Base-by-base conservation (phyloP, 2,888 invertebrate genomes). In the Scaptomyza parva region DNA sequence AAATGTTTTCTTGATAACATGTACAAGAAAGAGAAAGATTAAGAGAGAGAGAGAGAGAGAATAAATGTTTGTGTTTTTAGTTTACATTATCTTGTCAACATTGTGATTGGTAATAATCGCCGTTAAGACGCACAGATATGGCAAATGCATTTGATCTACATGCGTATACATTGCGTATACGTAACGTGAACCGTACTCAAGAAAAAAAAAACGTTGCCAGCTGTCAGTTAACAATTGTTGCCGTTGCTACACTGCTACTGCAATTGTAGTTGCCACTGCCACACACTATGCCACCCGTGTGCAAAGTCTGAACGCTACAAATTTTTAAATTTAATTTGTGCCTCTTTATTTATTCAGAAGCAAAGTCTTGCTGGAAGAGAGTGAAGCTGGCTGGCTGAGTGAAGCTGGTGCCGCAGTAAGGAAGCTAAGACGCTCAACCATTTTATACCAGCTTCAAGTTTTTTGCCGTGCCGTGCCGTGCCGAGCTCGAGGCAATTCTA, bases 241-340 rank as follows among this genome's bases (percentile, higher is more conserved):
- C 24, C 9, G 24, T 35, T 24, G 28, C n/a, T 18, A 2, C 9
- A 37, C 3, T 37, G 28, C 17, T 18, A 2, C 7, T 28, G 5
- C 33, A 22, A 9, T 57, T 50, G 33, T 33, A 35, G 3, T 14
- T 35, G 35, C n/a, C n/a, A 33, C 33, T 33, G 33, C 33, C 33
- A 33, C 35, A 35, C 14, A 6, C 7, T 7, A 14, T 14, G 14
- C 35, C 3, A 0, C 14, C 14, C 0, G n/a, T n/a, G n/a, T 2
- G 24, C 60, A 44, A 33, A n/a, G 24, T 11, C 41, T 22, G 8
- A 37, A 9, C 28, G 40, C 65, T 72, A 64, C 66, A 77, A 65
- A 35, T 37, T 84, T 81, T 67, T 48, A 72, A 86, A 84, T 86
- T 86, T 73, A 72, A 82, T 84, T 81, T 86, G 50, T 67, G 72